phyloP scores from a whole-genome alignment of 2,113 vertebrate genomes.

The Callipepla squamata region DNA sequence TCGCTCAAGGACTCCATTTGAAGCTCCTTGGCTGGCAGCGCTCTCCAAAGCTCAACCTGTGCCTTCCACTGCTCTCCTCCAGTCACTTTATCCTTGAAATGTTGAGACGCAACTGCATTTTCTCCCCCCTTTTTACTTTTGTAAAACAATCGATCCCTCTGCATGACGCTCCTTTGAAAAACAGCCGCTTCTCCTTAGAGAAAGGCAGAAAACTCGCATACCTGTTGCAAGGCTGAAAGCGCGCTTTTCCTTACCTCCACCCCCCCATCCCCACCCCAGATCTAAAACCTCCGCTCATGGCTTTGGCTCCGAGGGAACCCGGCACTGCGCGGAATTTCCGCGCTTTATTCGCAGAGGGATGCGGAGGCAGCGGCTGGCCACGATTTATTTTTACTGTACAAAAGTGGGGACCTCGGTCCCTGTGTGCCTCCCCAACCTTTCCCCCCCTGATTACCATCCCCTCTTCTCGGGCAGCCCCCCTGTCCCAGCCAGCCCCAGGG shows the following conservation, averaged over 20 bases:
- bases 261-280: neutral
- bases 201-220: neutral
- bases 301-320: neutral
- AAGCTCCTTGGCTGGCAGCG: neutral
- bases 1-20: neutral
- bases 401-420: neutral
- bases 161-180: neutral
- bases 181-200: neutral
- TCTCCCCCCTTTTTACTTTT: neutral
- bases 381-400: conserved; percentile 28
- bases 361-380: neutral
- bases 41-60: neutral
- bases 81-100: neutral
- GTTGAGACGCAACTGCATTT: neutral
- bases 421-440: neutral
- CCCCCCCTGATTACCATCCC: neutral
- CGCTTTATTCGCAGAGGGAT: neutral
- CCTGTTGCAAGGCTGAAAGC: neutral
- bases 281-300: neutral
- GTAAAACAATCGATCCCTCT: neutral
- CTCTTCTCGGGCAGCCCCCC: neutral
- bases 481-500: neutral
- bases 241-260: too few relatives aligned
- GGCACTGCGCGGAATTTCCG: neutral
- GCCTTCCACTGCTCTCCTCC: neutral